Percentiles rank a stretch among this genome's conserved stretches.
phyloP scores from a whole-genome alignment of 2,113 vertebrate genomes.

The Bubo scandiacus region DNA sequence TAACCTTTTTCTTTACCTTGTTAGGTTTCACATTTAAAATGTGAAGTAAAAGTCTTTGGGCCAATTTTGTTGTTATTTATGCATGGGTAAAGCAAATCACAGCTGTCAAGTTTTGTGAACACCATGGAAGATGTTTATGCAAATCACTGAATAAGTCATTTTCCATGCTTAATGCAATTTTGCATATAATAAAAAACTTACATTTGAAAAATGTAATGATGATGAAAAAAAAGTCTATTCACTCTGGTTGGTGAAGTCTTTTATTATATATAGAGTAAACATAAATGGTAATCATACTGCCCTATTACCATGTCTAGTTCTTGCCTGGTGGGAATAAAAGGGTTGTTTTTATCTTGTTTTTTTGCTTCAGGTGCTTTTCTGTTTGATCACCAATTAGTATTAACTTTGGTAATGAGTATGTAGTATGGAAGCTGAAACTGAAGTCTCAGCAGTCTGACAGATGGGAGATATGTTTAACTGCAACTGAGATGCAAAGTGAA shows the following conservation, averaged over 20 bases:
- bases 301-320: neutral
- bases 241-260: neutral
- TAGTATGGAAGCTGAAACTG: neutral
- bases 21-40: neutral
- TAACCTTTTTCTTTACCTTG: neutral
- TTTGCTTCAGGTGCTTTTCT: constrained; percentile 9
- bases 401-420: neutral
- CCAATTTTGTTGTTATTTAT: constrained; percentile 34
- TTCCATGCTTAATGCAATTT: neutral
- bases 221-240: neutral
- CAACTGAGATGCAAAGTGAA: neutral
- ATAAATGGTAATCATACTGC: neutral
- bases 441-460: neutral
- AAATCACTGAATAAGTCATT: neutral
- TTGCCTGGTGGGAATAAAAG: neutral
- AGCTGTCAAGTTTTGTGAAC: constrained; percentile 2
- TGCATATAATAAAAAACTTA: neutral
- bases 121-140: constrained; percentile 3
- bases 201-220: neutral
- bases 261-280: neutral
- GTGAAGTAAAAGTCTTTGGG: constrained; percentile 34
- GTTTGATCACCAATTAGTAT: neutral
- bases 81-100: constrained; percentile 11
- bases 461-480: neutral
- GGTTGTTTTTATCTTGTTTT: neutral